Evolutionary conservation across 2,797 vertebrate species (phyloP), one percentile per base, ranked within the genome.

Genomic region (Sebastes cheni): DNA sequence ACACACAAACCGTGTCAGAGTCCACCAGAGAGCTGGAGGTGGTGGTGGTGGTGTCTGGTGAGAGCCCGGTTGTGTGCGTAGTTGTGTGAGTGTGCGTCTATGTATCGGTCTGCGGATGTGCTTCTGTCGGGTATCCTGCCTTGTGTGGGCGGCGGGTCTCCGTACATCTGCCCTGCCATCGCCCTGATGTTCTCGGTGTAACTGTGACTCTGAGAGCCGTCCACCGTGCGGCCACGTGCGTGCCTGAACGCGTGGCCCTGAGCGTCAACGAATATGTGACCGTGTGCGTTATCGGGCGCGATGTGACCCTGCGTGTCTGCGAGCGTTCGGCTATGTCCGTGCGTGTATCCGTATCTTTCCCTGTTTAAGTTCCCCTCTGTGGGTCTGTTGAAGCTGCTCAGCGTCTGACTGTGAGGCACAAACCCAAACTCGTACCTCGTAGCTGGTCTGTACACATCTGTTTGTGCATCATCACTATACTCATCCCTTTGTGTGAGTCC

Each of bases 91-190:
- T 86, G 85, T 23, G 72, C 1, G 25, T 88, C 73, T 1, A 5
- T 1, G 18, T 75, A 74, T 3, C n/a, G 3, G 18, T 82, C 73
- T 1, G 34, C 30, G 4, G 65, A 29, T 39, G 85, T 0, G 85
- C 61, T 71, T 1, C 72, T 77, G 75, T 66, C 46, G 18, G 18
- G 76, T 0, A 34, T 70, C 62, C 71, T 52, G 67, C 69, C 18
- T 22, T 22, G 88, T 1, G 54, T 0, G 3, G 71, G 83, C 0
- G 92, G 85, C 0, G 91, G 77, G 22, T 89, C 84, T 5, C 89
- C 90, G 46, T 94, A 94, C 93, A 94, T 95, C 83, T 92, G 91
- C 13, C 90, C 93, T 0, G 93, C 93, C 91, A 89, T 93, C 0
- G 88, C 90, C 18, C 93, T 36, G 73, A 95, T 94, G 86, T 92